Evolutionary conservation across 2,797 vertebrate species (phyloP), one percentile per base, ranked within the genome.

Genomic region (Coccyzus lansbergi): DNA sequence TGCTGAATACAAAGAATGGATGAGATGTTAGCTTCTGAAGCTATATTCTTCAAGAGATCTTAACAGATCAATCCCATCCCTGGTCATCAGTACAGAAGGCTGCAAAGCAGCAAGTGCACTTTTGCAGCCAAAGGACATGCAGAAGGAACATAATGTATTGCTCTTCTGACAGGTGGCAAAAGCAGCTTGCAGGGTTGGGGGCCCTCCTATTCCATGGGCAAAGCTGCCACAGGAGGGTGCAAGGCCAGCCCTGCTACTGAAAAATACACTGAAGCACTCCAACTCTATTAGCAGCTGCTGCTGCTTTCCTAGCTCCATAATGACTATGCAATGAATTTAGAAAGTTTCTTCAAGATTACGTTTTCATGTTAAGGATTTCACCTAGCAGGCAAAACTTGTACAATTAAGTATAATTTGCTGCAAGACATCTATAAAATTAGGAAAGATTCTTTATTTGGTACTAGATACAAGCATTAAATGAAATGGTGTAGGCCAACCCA

Each of bases 381-480:
- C 9, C 31, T 53, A 71, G n/a, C 55, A 62, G 24, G 34, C 18
- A 77, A 58, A 64, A 51, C 22, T 52, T 72, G 28, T 55, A 36
- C 20, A 81, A 71, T 7, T 49, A 83, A 58, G 81, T 6, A 84
- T 58, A 26, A 77, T 51, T 29, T 77, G 25, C 58, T 83, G 15
- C 59, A 59, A 75, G 58, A 78, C 68, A 90, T 52, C 42, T 83
- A 70, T 60, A 69, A 93, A 87, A 92, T 69, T 48, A 89, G 88
- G 53, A 63, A 78, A 90, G 38, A 31, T 9, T 83, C 70, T 96
- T 97, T 95, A 97, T 97, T 95, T 87, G 56, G 56, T 78, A 59
- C 78, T 90, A 95, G 87, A 91, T 84, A 95, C 80, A 97, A 82
- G 91, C 85, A 86, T 91, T 85, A 91, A 83, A 92, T 83, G 34